A percentile compares a stretch with the other conserved stretches of the same genome.
Conservation (phyloP, 2,888 invertebrate genomes). For the Hesperia comma region DNA sequence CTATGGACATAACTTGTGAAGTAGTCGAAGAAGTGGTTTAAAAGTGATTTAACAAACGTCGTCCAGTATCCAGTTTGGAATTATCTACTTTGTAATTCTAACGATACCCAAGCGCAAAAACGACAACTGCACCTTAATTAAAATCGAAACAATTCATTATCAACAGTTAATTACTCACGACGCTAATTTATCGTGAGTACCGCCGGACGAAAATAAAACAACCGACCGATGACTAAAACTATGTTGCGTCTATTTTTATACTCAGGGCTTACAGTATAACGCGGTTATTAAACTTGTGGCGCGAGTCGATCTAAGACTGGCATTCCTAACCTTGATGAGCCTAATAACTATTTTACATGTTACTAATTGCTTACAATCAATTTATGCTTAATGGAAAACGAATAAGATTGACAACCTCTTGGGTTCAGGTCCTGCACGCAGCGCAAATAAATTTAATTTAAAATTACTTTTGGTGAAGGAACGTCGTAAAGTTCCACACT, state of each 20-base stretch:
- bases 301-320: conserved; percentile 39
- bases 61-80: conserved; percentile 35
- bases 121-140: conserved; percentile 29
- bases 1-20: no score
- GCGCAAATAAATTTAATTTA: no score
- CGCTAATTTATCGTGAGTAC: conserved; percentile 36
- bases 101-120: conserved; percentile 26
- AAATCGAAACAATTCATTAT: conserved; percentile 37
- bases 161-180: conserved; percentile 37
- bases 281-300: conserved; percentile 46
- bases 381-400: no score
- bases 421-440: no score
- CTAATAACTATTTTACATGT: conserved; percentile 11
- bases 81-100: conserved; percentile 32
- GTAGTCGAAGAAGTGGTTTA: no score
- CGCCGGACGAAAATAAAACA: conserved; percentile 37
- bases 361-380: no score
- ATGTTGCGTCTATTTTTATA: conserved; percentile 43
- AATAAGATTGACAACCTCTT: no score
- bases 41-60: no score
- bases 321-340: conserved; percentile 31
- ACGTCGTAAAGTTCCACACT: no score
- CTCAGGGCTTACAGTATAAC: conserved; percentile 40
- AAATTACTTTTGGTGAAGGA: no score
- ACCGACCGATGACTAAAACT: conserved; percentile 38